These are phyloP conservation scores for Pterostichus niger DNA, from an alignment of 2,888 invertebrate genomes.

Conservation along the genomic window DNA sequence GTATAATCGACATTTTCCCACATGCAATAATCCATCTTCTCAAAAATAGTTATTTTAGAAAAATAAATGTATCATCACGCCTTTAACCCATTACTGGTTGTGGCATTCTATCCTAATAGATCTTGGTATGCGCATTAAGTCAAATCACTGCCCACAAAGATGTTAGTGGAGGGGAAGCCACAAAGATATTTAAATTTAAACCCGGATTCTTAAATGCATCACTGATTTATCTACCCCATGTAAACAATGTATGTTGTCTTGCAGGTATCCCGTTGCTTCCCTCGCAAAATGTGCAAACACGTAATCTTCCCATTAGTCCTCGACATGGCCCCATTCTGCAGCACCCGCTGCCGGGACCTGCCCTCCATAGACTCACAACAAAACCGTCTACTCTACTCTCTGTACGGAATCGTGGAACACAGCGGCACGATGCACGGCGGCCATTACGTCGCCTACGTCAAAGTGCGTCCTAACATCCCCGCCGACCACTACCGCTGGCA, in stretches of 20 bases:
- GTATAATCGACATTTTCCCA: too few species aligned
- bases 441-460: constrained; percentile 97
- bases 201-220: too few species aligned
- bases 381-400: constrained; percentile 87
- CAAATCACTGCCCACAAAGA: too few species aligned
- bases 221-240: too few species aligned
- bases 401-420: constrained; percentile 98
- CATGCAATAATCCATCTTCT: too few species aligned
- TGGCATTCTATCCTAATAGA: too few species aligned
- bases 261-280: constrained; percentile 62
- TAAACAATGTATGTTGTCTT: constrained; percentile 16
- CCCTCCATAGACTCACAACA: constrained; percentile 77
- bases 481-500: constrained; percentile 85
- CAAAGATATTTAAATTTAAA: too few species aligned
- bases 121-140: too few species aligned
- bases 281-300: constrained; percentile 87
- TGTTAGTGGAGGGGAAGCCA: too few species aligned
- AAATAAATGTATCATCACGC: too few species aligned
- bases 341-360: constrained; percentile 81
- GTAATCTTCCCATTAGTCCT: constrained; percentile 92
- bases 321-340: constrained; percentile 95
- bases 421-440: constrained; percentile 94
- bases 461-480: constrained; percentile 85
- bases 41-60: too few species aligned
- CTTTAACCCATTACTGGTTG: too few species aligned